Evolutionary conservation across 2,797 vertebrate genomes (phyloP).

Genomic region (Pitangus sulphuratus): DNA sequence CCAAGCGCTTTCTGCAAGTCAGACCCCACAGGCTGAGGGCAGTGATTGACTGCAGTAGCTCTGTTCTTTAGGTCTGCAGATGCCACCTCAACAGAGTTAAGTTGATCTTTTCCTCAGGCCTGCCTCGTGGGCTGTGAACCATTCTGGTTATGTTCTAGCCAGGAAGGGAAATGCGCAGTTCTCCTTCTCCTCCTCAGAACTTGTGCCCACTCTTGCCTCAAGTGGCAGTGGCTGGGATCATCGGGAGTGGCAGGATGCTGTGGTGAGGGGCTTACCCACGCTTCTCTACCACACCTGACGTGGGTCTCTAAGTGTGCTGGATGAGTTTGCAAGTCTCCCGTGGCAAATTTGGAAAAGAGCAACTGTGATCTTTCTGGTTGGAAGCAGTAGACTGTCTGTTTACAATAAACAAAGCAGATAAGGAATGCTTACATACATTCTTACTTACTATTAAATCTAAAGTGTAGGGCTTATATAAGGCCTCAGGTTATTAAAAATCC

Average conservation of each 20-base stretch:
- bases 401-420: background rate
- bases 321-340: background rate
- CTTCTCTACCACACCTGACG: fast-evolving
- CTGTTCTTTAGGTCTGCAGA: background rate
- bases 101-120: background rate
- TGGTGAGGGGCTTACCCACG: background rate
- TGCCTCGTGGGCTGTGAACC: background rate
- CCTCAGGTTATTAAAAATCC: constrained; percentile 16
- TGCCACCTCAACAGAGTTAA: background rate
- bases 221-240: background rate
- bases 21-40: background rate
- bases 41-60: background rate
- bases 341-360: background rate
- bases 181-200: background rate
- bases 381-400: background rate
- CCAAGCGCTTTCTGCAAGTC: background rate
- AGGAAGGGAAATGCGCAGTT: background rate
- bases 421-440: background rate
- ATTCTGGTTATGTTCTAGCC: background rate
- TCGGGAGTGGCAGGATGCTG: background rate
- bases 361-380: background rate
- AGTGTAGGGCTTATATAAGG: constrained; percentile 13
- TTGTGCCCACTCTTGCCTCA: background rate
- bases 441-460: background rate
- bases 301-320: background rate